Conservation (phyloP, 2,113 vertebrate genomes). For the Lasiurus borealis region DNA sequence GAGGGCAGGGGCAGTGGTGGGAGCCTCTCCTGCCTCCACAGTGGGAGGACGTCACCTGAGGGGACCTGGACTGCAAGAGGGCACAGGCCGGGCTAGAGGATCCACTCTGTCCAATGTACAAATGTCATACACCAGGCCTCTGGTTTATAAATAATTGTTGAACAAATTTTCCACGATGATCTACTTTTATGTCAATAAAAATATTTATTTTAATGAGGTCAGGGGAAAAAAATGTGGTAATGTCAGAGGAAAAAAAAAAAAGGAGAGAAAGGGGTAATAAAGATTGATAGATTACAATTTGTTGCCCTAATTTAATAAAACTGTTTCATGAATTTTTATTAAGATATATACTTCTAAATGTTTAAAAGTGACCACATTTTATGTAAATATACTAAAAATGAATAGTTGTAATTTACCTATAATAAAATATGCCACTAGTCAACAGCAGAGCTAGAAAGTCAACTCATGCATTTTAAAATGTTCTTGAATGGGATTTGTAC, state of each 20-base stretch:
- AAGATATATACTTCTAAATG: neutral
- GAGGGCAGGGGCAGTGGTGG: too few relatives aligned
- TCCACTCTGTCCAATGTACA: too few relatives aligned
- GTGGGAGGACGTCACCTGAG: too few relatives aligned
- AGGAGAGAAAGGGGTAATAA: neutral
- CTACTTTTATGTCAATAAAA: neutral
- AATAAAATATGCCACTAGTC: neutral
- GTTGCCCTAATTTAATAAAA: neutral
- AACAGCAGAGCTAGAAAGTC: neutral
- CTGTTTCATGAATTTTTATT: neutral
- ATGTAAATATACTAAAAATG: neutral
- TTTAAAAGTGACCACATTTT: conserved; percentile 41
- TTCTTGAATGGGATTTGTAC: neutral
- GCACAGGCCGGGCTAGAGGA: too few relatives aligned
- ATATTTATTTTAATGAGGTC: neutral
- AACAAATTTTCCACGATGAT: neutral
- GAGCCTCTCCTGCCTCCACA: too few relatives aligned
- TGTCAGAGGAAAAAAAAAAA: neutral
- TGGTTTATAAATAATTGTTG: conserved; percentile 21
- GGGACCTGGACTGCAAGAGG: too few relatives aligned
- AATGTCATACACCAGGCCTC: too few relatives aligned
- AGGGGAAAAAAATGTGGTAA: neutral
- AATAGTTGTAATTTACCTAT: neutral
- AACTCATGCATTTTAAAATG: neutral
- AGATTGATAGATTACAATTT: neutral